Base-by-base conservation (phyloP, 2,797 vertebrate genomes). In the Chrysocyon brachyurus region DNA sequence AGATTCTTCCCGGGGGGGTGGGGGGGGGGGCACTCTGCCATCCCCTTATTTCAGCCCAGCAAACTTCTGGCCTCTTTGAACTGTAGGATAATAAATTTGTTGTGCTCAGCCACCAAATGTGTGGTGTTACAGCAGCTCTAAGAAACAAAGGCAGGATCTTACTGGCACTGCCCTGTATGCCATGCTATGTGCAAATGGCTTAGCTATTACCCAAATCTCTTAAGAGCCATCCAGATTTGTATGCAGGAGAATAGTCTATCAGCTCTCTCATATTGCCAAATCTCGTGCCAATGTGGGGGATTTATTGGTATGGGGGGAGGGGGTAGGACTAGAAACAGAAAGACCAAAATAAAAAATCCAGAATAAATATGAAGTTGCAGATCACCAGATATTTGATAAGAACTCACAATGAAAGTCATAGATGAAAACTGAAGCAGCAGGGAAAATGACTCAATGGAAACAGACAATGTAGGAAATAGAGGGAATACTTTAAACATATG, bases 351-450 rank as follows among this genome's bases (percentile, higher is more conserved):
- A 33, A 73, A 93, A 93, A 70, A 26, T 64, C 56, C 10, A 72
- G 21, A 78, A 5, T 84, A n/a, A 91, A 85, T 22, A 83, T 22
- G n/a, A 70, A 73, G n/a, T 61, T 95, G 31, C 54, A 5, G 8
- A 86, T 92, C 56, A 79, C n/a, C 85, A 73, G 31, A 19, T 61
- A 88, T 52, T 15, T 56, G 24, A 90, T 73, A 54, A 66, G 88
- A 94, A 90, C 66, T 59, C 57, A n/a, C 31, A 31, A 77, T 28
- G 36, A 90, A 90, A 75, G 40, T 91, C 59, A 92, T 31, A 87
- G 31, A 70, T 54, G 61, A 83, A 85, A 63, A 63, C 17, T 72
- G 36, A 33, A 54, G 19, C 6, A 2, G 4, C 7, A 0, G 5
- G 4, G 12, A 49, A 56, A 21, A 21, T 3, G 8, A 68, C 49